Evolutionary conservation across 2,113 vertebrate genomes (phyloP).

Genomic region (Triplophysa dalaica): DNA sequence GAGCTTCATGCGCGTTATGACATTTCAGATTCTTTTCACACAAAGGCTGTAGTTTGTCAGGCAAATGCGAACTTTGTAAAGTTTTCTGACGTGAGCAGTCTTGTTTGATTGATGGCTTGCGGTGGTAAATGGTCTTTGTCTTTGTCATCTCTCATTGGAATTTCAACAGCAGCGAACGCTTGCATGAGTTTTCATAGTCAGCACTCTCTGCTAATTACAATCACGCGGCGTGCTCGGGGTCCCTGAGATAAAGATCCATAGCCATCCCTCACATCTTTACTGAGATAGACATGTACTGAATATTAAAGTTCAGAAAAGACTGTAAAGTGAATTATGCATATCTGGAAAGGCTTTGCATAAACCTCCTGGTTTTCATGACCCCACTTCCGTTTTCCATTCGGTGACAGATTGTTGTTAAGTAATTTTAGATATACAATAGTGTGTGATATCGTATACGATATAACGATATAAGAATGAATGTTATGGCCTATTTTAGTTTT

Average conservation of each 20-base stretch:
- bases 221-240: constrained; percentile 51
- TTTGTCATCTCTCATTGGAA: constrained; percentile 25
- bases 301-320: neutral
- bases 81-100: neutral
- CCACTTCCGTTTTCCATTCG: no score
- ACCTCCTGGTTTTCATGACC: no score
- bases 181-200: constrained; percentile 45
- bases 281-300: constrained; percentile 4
- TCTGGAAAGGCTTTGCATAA: neutral
- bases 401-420: no score
- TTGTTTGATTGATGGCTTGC: neutral
- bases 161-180: constrained; percentile 27
- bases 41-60: neutral
- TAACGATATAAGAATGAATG: no score
- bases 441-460: no score
- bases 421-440: no score
- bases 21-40: no score
- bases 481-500: no score
- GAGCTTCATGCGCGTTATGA: no score
- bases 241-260: constrained; percentile 56
- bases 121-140: constrained; percentile 45
- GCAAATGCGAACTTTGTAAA: neutral
- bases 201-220: constrained; percentile 62
- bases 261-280: constrained; percentile 59
- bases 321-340: neutral